phyloP scores from a whole-genome alignment of 2,888 invertebrate genomes.

The Macaria notata region DNA sequence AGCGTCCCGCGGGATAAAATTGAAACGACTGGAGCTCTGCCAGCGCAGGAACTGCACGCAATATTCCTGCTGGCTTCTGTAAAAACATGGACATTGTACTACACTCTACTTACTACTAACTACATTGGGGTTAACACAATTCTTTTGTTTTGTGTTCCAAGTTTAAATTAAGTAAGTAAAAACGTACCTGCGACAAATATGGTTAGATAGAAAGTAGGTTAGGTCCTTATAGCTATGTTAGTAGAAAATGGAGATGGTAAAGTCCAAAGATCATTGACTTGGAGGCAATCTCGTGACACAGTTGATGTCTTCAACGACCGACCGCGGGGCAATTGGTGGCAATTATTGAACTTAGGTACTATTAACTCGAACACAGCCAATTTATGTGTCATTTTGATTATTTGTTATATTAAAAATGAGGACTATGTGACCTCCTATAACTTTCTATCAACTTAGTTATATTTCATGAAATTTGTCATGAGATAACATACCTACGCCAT shows the following conservation, averaged over 20 bases:
- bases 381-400: conserved; percentile 14
- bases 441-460: neutral
- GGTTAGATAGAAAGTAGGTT: too few species aligned
- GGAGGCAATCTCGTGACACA: conserved; percentile 29
- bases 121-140: conserved; percentile 6
- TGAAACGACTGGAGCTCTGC: conserved; percentile 78
- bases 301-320: conserved; percentile 35
- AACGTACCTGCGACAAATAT: too few species aligned
- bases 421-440: conserved; percentile 1
- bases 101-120: conserved; percentile 14
- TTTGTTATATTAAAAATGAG: conserved; percentile 5
- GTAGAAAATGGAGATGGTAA: neutral
- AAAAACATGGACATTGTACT: conserved; percentile 19
- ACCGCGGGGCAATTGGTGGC: conserved; percentile 41
- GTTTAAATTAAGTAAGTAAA: neutral
- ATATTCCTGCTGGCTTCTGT: conserved; percentile 25
- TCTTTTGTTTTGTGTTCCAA: conserved; percentile 6
- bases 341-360: conserved; percentile 40
- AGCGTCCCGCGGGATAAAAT: conserved; percentile 70
- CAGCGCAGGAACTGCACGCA: conserved; percentile 51
- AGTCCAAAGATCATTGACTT: conserved; percentile 32
- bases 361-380: conserved; percentile 21
- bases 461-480: neutral
- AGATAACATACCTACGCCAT: neutral
- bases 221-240: too few species aligned